A percentile compares a stretch with the other conserved stretches of the same genome.
Conservation (phyloP, 2,113 vertebrate species). For the Zootoca vivipara region DNA sequence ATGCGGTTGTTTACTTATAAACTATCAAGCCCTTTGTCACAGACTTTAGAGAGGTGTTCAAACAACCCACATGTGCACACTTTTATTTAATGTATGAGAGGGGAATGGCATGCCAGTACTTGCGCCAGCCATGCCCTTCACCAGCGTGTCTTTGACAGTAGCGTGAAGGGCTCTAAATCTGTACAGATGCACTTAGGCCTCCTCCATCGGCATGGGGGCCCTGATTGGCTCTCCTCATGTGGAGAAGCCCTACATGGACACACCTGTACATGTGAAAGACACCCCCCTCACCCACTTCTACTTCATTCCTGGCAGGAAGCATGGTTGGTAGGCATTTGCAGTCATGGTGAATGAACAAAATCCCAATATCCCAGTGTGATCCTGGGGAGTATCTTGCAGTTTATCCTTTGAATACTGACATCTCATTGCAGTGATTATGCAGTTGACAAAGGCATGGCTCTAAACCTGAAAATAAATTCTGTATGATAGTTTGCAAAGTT, state of each 20-base stretch:
- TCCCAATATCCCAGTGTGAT: too few species aligned
- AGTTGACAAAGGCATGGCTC: constrained; percentile 32
- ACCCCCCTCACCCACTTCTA: background rate
- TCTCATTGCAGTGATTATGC: constrained; percentile 40
- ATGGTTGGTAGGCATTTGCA: too few species aligned
- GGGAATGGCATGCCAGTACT: background rate
- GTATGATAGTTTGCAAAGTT: constrained; percentile 5
- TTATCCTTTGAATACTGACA: constrained; percentile 36
- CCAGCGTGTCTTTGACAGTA: background rate
- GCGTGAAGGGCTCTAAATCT: background rate
- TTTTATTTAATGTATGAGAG: background rate
- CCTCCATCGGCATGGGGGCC: background rate
- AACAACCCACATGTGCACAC: too few species aligned
- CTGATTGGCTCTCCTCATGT: background rate
- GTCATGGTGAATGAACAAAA: too few species aligned
- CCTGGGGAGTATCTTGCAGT: background rate
- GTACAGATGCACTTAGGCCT: background rate
- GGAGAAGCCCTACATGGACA: background rate
- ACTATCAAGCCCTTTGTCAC: background rate
- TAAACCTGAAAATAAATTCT: constrained; percentile 26
- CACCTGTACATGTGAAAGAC: background rate
- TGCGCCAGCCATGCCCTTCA: background rate
- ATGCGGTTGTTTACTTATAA: background rate
- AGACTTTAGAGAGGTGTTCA: background rate
- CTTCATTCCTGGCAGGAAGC: background rate